Conservation (phyloP, 2,888 invertebrate species). For the Pyralis farinalis region DNA sequence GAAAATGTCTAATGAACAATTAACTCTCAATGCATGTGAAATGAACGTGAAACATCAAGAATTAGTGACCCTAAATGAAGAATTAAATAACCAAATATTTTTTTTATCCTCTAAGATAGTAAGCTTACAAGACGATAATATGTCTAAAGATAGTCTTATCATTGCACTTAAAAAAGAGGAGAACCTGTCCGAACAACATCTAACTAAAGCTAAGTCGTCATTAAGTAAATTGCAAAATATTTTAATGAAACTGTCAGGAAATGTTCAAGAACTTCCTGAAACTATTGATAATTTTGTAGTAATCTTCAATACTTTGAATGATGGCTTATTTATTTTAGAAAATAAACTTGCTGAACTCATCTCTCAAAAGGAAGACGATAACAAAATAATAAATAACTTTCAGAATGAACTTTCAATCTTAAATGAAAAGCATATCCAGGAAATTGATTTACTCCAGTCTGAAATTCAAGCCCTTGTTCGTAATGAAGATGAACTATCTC, state of each 20-base stretch:
- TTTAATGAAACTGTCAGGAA: slow-evolving; percentile 34
- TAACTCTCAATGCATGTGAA: slow-evolving; percentile 23
- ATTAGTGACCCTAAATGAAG: slow-evolving; percentile 24
- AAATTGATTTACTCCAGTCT: slow-evolving; percentile 18
- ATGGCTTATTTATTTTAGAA: slow-evolving; percentile 39
- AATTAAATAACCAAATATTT: slow-evolving; percentile 27
- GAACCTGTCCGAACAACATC: slow-evolving; percentile 28
- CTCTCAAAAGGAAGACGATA: slow-evolving; percentile 29
- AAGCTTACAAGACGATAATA: slow-evolving; percentile 31
- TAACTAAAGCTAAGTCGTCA: slow-evolving; percentile 34
- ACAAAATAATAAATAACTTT: slow-evolving; percentile 21
- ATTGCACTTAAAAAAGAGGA: slow-evolving; percentile 28
- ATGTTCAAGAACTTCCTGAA: slow-evolving; percentile 37
- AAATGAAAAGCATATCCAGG: slow-evolving; percentile 18
- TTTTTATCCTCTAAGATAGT: slow-evolving; percentile 27
- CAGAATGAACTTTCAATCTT: slow-evolving; percentile 18
- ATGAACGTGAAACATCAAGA: slow-evolving; percentile 22
- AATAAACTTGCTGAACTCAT: slow-evolving; percentile 27
- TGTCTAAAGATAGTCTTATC: slow-evolving; percentile 35
- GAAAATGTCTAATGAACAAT: slow-evolving; percentile 21
- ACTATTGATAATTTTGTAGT: slow-evolving; percentile 36
- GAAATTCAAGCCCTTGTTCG: background rate
- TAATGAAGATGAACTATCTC: background rate
- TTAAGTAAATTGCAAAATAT: slow-evolving; percentile 36
- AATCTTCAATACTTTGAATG: slow-evolving; percentile 33